Base-by-base conservation (phyloP, 2,113 vertebrate genomes). In the Larimichthys polyactis region DNA sequence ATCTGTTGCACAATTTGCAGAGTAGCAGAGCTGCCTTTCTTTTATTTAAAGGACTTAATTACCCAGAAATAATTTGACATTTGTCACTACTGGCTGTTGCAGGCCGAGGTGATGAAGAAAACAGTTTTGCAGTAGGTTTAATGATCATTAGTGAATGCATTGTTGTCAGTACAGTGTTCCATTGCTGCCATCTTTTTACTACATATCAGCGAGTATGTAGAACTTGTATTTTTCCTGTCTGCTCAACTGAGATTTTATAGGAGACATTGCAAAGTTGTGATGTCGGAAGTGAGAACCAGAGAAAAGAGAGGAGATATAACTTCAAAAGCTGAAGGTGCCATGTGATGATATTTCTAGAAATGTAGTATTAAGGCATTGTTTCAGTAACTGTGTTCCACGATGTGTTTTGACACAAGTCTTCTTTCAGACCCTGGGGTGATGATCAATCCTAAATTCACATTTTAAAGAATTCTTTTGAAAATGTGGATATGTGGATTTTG, bases 171-270 rank as follows among this genome's bases (percentile, higher is more conserved):
- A 29, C 32, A 67, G 29, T 75, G 24, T 40, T 49, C 24, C 27
- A 58, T 71, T 76, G 16, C 29, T 51, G 10, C 17, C 44, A 32
- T 68, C 72, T 72, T 60, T 72, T 72, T 32, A 11, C 14, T n/a
- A 29, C 12, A 5, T 36, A 14, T 14, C 44, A 46, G 36, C 7
- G 1, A 40, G 36, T 8, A 40, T 8, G 36, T 40, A 40, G 36
- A 40, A 54, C 11, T 59, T 54, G 8, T 52, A 16, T 36, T 59
- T n/a, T n/a, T 43, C 22, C 6, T 11, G 9, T 51, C 54, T 32
- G 20, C 43, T 24, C 11, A 67, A 40, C 4, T 46, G 22, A 54
- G 51, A 66, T 27, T 64, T 55, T 49, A 12, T 58, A 51, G 7
- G 6, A 78, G 54, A 29, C 19, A n/a, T 14, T 5, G 5, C 2